Base-by-base conservation (phyloP, 2,888 invertebrate species). In the Drosophila paranaensis region DNA sequence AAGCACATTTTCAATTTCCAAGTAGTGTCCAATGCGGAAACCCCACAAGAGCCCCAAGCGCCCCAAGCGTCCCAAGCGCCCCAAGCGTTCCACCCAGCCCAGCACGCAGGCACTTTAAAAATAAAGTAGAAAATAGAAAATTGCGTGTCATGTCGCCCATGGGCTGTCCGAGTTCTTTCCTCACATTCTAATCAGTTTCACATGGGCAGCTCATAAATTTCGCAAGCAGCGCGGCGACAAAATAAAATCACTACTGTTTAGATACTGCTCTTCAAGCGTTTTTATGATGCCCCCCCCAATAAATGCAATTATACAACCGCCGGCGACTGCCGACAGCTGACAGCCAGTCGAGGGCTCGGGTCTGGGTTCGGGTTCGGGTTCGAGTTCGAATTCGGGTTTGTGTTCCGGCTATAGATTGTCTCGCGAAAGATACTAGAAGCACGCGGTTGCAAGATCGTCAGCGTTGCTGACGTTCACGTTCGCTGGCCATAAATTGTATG, bases 241-340 rank as follows among this genome's bases (percentile, higher is more conserved):
- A 82, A 80, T 79, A 71, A 88, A 88, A 88, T 88, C 90, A 88
- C 88, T 90, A 90, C 88, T 89, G 89, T 90, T 84, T 89, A 89
- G 84, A 84, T 89, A 84, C 87, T 78, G 84, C 81, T 86, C 86
- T 88, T 85, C 62, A 84, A 79, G 74, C 79, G 67, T 30, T 84
- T 89, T 90, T 88, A 86, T 74, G 80, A 81, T 79, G 73, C 68
- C 81, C 77, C 81, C 77, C 78, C 48, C 33, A 50, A 90, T 89
- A 88, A 90, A 90, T 87, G 85, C 90, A 86, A 90, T 88, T 90
- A 88, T 90, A 88, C 89, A 90, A 88, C 82, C 74, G 42, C 74
- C 74, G 42, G 9, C 27, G 30, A 42, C 40, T 6, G 25, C 43
- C 27, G 30, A 42, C 40, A 3, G 25, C 43, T 43, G 16, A 25